These are phyloP conservation scores for Danio kyathit DNA, from an alignment of 2,797 vertebrate species.

Conservation along the genomic window DNA sequence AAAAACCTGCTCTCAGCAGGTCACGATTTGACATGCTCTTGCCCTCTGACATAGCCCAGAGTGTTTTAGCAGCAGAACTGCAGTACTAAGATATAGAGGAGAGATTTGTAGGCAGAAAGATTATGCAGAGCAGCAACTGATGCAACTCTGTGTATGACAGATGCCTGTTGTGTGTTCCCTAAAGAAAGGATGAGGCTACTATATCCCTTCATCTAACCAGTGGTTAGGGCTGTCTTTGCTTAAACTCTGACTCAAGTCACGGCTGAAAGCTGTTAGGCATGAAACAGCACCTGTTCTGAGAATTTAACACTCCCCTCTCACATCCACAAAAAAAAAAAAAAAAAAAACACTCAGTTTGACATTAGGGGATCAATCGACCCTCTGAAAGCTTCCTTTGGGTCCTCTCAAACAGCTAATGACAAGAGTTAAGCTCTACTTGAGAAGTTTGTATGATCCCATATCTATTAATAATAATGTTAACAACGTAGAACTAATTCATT, in stretches of 20 bases:
- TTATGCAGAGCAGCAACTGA: slow-evolving; percentile 3
- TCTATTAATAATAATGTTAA: not conserved
- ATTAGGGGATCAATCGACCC: not conserved
- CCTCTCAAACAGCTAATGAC: slow-evolving; percentile 8
- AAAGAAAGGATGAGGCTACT: not conserved
- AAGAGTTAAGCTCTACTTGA: not conserved
- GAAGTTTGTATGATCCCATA: not conserved
- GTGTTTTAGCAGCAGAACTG: not conserved
- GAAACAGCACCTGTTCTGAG: slow-evolving; percentile 37
- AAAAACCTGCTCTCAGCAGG: slow-evolving; percentile 11
- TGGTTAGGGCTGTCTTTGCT: not conserved
- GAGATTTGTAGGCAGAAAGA: not conserved
- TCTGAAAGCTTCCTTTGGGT: not conserved
- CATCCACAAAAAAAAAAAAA: not conserved
- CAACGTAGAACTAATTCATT: not conserved
- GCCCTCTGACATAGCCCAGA: not conserved
- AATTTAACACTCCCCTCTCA: slow-evolving; percentile 6
- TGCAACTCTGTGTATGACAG: not conserved
- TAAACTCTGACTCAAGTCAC: slow-evolving; percentile 9
- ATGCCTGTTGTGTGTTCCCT: not conserved
- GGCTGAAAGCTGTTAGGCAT: slow-evolving; percentile 19
- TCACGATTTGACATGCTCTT: slow-evolving; percentile 3
- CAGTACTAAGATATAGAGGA: not conserved
- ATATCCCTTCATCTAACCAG: not conserved
- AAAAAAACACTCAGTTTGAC: not conserved